phyloP scores from a whole-genome alignment of 2,888 invertebrate genomes.

The Yponomeuta sedellus region DNA sequence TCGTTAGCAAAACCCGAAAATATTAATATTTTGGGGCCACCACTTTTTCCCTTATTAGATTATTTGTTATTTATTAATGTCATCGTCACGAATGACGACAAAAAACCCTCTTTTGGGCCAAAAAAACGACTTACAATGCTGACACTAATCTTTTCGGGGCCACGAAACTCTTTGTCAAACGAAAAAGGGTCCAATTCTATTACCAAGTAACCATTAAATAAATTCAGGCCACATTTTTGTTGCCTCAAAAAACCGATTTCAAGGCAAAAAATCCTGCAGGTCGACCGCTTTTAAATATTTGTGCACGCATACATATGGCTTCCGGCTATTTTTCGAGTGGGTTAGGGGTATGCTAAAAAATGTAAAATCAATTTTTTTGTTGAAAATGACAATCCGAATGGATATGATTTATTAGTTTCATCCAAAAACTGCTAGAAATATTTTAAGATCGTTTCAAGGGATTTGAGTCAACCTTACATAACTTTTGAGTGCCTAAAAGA shows the following conservation, averaged over 20 bases:
- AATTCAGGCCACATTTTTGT: slow-evolving; percentile 42
- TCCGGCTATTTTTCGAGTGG: slow-evolving; percentile 71
- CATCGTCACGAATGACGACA: slow-evolving; percentile 50
- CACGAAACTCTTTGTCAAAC: slow-evolving; percentile 56
- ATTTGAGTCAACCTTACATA: slow-evolving; percentile 3
- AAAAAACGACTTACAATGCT: slow-evolving; percentile 64
- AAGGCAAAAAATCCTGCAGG: slow-evolving; percentile 47
- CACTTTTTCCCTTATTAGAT: slow-evolving; percentile 35
- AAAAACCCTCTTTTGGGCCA: slow-evolving; percentile 38
- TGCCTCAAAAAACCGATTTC: slow-evolving; percentile 38
- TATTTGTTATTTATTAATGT: slow-evolving; percentile 71
- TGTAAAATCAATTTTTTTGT: slow-evolving; percentile 40
- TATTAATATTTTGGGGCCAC: slow-evolving; percentile 16
- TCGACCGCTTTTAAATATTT: slow-evolving; percentile 71
- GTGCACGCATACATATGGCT: slow-evolving; percentile 65
- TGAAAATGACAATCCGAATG: slow-evolving; percentile 28
- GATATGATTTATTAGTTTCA: slow-evolving; percentile 53
- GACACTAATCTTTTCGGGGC: slow-evolving; percentile 66
- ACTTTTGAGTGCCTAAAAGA: not conserved
- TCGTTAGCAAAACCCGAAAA: slow-evolving; percentile 13
- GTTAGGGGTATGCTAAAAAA: slow-evolving; percentile 69
- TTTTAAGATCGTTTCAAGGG: slow-evolving; percentile 20
- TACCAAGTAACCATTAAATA: slow-evolving; percentile 73
- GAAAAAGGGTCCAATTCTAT: slow-evolving; percentile 61
- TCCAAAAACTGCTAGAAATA: slow-evolving; percentile 21